A percentile compares a stretch with the other conserved stretches of the same genome.
phyloP scores from a whole-genome alignment of 2,113 vertebrate species.

The Sprattus sprattus region DNA sequence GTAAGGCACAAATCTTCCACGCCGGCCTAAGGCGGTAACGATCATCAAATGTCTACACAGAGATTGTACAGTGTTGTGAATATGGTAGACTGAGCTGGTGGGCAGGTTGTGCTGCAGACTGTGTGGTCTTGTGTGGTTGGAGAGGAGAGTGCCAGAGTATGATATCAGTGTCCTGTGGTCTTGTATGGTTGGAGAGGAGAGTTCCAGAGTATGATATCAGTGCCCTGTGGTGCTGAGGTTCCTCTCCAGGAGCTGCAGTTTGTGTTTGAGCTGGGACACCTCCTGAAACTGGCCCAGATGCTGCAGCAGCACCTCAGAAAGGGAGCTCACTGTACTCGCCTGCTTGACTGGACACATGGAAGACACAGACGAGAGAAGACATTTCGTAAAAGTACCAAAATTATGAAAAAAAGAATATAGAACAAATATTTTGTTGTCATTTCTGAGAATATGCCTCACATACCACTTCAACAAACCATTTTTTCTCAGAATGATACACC shows the following conservation, averaged over 20 bases:
- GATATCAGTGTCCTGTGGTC: background rate
- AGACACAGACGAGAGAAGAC: background rate
- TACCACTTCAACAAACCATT: background rate
- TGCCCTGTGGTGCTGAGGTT: conserved; percentile 23
- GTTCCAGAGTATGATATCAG: background rate
- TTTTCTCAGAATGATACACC: background rate
- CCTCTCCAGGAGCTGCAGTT: conserved; percentile 26
- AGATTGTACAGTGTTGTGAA: background rate
- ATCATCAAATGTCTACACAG: background rate
- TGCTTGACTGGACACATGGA: conserved; percentile 37
- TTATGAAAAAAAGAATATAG: background rate
- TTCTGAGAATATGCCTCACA: background rate
- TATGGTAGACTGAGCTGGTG: background rate
- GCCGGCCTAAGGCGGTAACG: too few species aligned
- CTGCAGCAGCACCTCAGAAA: conserved; percentile 36
- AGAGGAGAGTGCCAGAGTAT: background rate
- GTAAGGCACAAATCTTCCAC: background rate
- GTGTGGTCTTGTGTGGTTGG: background rate
- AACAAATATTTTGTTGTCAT: background rate
- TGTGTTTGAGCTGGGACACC: conserved; percentile 30
- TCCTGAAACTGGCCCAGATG: conserved; percentile 29
- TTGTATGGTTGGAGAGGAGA: background rate
- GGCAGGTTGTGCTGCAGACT: background rate
- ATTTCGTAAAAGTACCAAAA: background rate
- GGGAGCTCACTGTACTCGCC: conserved; percentile 36